A percentile compares a stretch with the other conserved stretches of the same genome.
Conservation (phyloP, 1,140 invertebrate genomes). For the Wiebesia pumilae region DNA sequence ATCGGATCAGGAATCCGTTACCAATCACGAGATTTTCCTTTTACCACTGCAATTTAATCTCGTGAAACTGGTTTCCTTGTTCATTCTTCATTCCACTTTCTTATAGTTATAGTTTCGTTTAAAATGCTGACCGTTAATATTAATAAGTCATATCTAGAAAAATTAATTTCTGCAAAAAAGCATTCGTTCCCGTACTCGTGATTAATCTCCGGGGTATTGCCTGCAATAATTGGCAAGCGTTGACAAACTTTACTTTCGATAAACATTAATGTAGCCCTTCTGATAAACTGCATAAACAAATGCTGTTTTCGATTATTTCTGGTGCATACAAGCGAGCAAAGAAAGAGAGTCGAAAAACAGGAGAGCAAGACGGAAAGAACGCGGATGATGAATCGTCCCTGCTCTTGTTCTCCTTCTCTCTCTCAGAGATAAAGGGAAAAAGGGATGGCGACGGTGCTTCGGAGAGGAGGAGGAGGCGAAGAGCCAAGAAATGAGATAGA, state of each 20-base stretch:
- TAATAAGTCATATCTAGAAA: no score
- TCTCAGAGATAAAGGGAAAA: slow-evolving; percentile 45
- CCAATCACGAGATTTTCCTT: no score
- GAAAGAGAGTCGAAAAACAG: slow-evolving; percentile 39
- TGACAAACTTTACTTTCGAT: background rate
- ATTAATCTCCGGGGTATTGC: no score
- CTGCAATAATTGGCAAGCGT: background rate
- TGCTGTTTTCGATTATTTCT: slow-evolving; percentile 22
- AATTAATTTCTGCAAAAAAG: no score
- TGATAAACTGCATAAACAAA: slow-evolving; percentile 30
- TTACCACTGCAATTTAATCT: no score
- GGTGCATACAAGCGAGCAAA: background rate
- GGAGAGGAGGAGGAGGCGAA: slow-evolving; percentile 55
- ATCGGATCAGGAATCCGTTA: no score
- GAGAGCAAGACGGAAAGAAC: slow-evolving; percentile 31
- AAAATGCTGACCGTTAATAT: no score
- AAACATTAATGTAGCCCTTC: background rate
- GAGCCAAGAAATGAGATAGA: slow-evolving; percentile 60
- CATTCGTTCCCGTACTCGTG: no score
- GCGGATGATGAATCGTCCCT: slow-evolving; percentile 44
- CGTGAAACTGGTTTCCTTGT: no score
- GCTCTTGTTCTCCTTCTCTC: background rate
- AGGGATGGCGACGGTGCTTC: slow-evolving; percentile 57
- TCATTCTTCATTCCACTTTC: no score
- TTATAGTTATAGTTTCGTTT: no score